Evolutionary conservation across 2,113 vertebrate species (phyloP).

Genomic region (Colius striatus): DNA sequence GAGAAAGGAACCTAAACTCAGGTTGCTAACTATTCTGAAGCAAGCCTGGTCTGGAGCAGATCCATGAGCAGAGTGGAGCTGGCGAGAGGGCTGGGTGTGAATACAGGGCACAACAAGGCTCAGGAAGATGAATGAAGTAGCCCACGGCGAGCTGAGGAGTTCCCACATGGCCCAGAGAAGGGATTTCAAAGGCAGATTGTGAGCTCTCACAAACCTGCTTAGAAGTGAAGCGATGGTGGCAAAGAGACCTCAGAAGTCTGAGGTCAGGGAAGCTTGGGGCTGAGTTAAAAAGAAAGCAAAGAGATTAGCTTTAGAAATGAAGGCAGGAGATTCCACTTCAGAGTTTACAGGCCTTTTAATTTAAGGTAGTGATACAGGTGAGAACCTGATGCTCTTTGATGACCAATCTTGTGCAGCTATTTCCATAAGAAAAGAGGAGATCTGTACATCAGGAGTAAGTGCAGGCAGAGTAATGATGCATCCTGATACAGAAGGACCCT

Average conservation of each 20-base stretch:
- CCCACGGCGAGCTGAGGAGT: too few species aligned
- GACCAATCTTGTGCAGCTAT: neutral
- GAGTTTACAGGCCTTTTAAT: neutral
- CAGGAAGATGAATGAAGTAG: neutral
- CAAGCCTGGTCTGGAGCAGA: neutral
- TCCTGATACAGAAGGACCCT: neutral
- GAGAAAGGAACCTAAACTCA: neutral
- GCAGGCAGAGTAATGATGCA: fast-evolving
- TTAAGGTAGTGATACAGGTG: neutral
- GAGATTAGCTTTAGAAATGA: neutral
- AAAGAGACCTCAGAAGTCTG: neutral
- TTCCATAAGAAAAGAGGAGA: neutral
- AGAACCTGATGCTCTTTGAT: neutral
- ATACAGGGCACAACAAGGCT: neutral
- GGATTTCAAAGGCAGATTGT: neutral
- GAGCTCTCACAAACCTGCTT: neutral
- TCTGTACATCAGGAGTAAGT: neutral
- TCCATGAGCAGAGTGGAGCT: neutral
- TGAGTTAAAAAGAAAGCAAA: neutral
- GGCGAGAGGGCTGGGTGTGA: neutral
- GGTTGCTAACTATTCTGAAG: neutral
- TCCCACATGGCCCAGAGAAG: neutral
- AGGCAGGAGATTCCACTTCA: neutral
- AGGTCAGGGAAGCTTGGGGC: neutral
- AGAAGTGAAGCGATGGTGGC: neutral